Evolutionary conservation across 2,888 invertebrate genomes (phyloP).

Genomic region (Gymnocheta viridis): DNA sequence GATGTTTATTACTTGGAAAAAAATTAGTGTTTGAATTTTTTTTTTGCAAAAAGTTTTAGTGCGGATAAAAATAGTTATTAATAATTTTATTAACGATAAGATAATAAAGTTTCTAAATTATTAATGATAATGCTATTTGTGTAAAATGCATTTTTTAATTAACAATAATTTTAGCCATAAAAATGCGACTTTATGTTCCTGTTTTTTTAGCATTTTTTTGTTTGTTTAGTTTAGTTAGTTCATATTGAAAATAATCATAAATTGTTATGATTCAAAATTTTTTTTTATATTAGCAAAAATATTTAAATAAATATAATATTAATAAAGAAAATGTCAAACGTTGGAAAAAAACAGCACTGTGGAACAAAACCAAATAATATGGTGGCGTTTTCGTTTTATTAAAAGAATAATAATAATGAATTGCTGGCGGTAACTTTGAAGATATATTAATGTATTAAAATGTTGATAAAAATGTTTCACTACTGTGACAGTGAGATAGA

Average conservation of each 20-base stretch:
- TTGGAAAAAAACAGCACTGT: too few relatives aligned
- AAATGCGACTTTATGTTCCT: neutral
- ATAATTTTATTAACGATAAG: slow-evolving; percentile 64
- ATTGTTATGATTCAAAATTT: neutral
- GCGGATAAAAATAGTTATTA: slow-evolving; percentile 27
- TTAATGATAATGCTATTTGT: slow-evolving; percentile 45
- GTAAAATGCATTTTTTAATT: slow-evolving; percentile 55
- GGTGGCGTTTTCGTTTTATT: too few relatives aligned
- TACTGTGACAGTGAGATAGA: too few relatives aligned
- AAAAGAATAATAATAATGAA: too few relatives aligned
- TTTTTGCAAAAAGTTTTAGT: neutral
- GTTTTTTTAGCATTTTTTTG: neutral
- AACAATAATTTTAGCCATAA: neutral
- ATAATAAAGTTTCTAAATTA: slow-evolving; percentile 61
- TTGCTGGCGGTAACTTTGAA: too few relatives aligned
- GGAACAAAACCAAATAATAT: too few relatives aligned
- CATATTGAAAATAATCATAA: slow-evolving; percentile 13
- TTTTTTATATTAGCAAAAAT: neutral
- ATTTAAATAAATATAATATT: neutral
- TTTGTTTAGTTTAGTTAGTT: slow-evolving; percentile 31
- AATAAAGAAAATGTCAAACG: neutral
- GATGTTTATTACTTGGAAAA: slow-evolving; percentile 31
- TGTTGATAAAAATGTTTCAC: too few relatives aligned
- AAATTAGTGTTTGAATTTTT: neutral
- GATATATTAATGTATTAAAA: too few relatives aligned